These are phyloP conservation scores for Microcebus murinus DNA, from an alignment of 2,113 vertebrate species.

Conservation along the genomic window DNA sequence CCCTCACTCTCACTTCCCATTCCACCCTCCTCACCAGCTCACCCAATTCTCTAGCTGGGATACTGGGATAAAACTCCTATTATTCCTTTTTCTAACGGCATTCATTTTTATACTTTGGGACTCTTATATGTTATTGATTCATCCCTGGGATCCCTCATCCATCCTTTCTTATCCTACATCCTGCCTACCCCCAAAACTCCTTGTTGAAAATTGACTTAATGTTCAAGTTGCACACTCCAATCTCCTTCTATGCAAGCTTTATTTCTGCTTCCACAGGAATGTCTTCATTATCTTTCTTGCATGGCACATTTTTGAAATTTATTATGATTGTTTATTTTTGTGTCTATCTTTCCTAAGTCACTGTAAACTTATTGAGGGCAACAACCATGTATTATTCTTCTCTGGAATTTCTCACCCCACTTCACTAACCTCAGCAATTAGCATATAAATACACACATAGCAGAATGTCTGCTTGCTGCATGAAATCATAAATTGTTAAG, in stretches of 20 bases:
- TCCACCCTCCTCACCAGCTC: not conserved
- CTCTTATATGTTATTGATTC: not conserved
- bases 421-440: not conserved
- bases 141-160: not conserved
- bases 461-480: not conserved
- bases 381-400: not conserved
- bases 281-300: not conserved
- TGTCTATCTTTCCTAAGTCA: not conserved
- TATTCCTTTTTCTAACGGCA: not conserved
- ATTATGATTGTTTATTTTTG: not conserved
- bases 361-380: not conserved
- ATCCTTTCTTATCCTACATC: not conserved
- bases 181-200: not conserved
- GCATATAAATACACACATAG: not conserved
- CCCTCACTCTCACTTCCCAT: not conserved
- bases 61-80: not conserved
- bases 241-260: not conserved
- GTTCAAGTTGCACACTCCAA: not conserved
- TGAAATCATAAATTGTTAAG: constrained; percentile 6
- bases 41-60: not conserved
- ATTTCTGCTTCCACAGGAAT: not conserved
- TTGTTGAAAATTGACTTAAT: not conserved
- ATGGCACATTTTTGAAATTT: not conserved
- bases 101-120: not conserved
- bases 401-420: not conserved